These are phyloP conservation scores for Brevimyrus niger DNA, from an alignment of 2,113 vertebrate genomes.

Conservation along the genomic window DNA sequence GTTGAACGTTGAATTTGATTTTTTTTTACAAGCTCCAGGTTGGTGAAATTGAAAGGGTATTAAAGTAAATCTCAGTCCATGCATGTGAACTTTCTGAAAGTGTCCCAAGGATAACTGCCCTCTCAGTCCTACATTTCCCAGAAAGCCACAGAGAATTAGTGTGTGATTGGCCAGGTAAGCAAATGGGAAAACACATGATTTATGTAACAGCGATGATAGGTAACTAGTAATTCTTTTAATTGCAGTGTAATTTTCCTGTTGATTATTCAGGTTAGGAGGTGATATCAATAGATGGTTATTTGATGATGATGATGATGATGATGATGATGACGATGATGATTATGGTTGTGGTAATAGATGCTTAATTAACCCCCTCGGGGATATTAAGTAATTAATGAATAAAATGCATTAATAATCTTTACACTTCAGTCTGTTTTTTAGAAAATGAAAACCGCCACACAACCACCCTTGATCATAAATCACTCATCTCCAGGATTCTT, in stretches of 20 bases:
- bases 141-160: not conserved
- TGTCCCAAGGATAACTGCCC: not conserved
- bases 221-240: not conserved
- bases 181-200: not conserved
- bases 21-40: not conserved
- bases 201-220: not conserved
- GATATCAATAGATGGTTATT: not conserved
- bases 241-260: not conserved
- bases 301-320: not conserved
- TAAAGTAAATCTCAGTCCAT: not conserved
- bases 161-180: not conserved
- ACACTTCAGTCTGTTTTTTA: not conserved
- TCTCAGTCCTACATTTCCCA: not conserved
- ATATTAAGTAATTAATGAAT: not conserved
- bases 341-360: not conserved
- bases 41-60: not conserved
- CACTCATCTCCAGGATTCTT: not conserved
- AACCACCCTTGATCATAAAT: not conserved
- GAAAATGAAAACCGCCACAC: not conserved
- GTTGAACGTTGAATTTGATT: not conserved
- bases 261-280: not conserved
- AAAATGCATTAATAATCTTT: not conserved
- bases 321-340: not conserved
- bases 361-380: not conserved
- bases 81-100: not conserved